Evolutionary conservation across 2,888 invertebrate species (phyloP).

Genomic region (Hetaerina titia): DNA sequence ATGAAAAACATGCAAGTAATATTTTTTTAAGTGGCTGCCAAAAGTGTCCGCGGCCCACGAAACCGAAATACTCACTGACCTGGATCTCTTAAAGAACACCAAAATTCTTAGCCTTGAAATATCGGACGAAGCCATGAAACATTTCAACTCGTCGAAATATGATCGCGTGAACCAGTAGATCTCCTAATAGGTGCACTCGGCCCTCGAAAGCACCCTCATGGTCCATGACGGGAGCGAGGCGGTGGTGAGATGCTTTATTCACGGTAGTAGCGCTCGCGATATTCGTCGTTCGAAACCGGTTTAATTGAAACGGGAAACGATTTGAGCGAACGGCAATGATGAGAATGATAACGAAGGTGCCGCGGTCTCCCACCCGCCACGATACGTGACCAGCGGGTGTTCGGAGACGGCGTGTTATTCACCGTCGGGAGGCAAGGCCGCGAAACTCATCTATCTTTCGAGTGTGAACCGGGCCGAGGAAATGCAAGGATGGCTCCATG

Average conservation of each 20-base stretch:
- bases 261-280: neutral
- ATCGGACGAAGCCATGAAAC: too few species aligned
- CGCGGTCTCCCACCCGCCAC: neutral
- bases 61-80: too few species aligned
- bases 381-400: neutral
- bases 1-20: too few species aligned
- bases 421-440: neutral
- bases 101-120: too few species aligned
- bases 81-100: too few species aligned
- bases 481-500: too few species aligned
- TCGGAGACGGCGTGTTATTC: neutral
- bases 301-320: conserved; percentile 9
- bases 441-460: neutral
- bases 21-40: too few species aligned
- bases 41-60: too few species aligned
- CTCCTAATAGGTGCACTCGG: neutral
- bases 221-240: neutral
- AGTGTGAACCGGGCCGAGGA: too few species aligned
- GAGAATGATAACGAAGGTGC: too few species aligned
- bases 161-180: too few species aligned
- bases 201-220: neutral
- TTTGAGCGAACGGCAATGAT: neutral
- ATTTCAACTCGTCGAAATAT: too few species aligned
- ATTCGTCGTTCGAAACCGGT: neutral
- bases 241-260: neutral